Evolutionary conservation across 2,797 vertebrate genomes (phyloP), one percentile per base, ranked within the genome.

Genomic region (Xerus rutilus): DNA sequence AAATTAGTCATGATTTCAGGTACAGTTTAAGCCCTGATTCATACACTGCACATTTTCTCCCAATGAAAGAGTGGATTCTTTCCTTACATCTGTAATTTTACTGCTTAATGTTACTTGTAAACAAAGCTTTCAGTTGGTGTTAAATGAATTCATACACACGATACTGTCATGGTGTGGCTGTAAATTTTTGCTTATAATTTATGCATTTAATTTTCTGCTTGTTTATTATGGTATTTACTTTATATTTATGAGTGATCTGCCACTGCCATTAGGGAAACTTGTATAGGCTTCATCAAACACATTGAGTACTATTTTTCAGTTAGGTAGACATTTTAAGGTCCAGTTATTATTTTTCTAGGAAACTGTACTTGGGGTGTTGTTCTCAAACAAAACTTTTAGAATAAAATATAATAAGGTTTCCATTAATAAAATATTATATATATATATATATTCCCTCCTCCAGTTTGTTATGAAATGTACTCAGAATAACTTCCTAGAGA

Each of bases 131-230:
- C 28, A 32, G 4, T 52, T 81, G 32, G 12, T 30, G 67, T 92
- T 86, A 95, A 95, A 91, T 94, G n/a, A 96, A 95, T 97, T 92
- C 74, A 94, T 69, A 54, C 39, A 85, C 35, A 82, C 87, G 69
- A 79, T 91, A 52, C 47, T 93, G 23, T 57, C 69, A 85, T 70
- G 17, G 5, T 64, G 15, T 67, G 25, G 62, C 43, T 93, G 6
- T 25, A 83, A 35, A 45, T 88, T 72, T 95, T 94, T 89, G 39
- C 28, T 5, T 83, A 2, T 76, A 90, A 97, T 86, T 94, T 90
- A 95, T 87, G 43, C 49, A 96, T 92, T 98, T 94, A 92, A 95
- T 94, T 94, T 97, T 93, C 65, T 94, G 39, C 77, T 95, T 97
- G 11, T 96, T 94, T 89, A 92, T 72, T 94, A 93, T 32, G 35